A percentile compares a stretch with the other conserved stretches of the same genome.
Evolutionary conservation across 23 tunicate species (phyloP).

Genomic region (Halocynthia roretzi): DNA sequence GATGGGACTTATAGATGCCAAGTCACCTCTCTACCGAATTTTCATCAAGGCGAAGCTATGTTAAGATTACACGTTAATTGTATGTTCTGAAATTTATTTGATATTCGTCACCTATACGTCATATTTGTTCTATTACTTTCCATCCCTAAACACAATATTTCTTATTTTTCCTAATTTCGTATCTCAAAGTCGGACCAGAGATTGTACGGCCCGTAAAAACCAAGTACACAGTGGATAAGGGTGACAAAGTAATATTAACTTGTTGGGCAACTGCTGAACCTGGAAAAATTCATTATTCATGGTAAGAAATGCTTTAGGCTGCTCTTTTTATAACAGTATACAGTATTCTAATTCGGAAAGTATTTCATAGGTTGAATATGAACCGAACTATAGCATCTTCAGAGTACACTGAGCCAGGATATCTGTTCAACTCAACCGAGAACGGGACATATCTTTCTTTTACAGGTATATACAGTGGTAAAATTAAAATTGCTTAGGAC

Average conservation of each 20-base stretch:
- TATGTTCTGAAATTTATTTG: no score
- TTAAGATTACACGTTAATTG: no score
- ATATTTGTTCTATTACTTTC: no score
- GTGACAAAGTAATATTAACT: conserved; percentile 31
- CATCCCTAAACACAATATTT: no score
- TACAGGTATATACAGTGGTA: background rate
- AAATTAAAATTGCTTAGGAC: background rate
- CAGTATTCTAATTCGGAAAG: background rate
- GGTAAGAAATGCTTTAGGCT: conserved; percentile 18
- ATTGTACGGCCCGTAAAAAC: no score
- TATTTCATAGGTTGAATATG: background rate
- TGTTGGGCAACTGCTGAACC: conserved; percentile 51
- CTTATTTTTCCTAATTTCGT: no score
- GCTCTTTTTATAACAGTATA: no score
- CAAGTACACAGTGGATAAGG: conserved; percentile 8
- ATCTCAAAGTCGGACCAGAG: no score
- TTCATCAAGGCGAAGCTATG: conserved; percentile 43
- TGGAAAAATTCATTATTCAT: conserved; percentile 28
- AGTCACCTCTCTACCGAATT: conserved; percentile 66
- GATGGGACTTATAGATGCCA: conserved; percentile 76
- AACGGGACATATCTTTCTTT: background rate
- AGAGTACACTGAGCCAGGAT: background rate
- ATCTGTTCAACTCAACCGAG: background rate
- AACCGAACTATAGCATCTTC: background rate
- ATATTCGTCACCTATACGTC: no score